Conservation (phyloP, 2,113 vertebrate genomes). For the Malurus melanocephalus region DNA sequence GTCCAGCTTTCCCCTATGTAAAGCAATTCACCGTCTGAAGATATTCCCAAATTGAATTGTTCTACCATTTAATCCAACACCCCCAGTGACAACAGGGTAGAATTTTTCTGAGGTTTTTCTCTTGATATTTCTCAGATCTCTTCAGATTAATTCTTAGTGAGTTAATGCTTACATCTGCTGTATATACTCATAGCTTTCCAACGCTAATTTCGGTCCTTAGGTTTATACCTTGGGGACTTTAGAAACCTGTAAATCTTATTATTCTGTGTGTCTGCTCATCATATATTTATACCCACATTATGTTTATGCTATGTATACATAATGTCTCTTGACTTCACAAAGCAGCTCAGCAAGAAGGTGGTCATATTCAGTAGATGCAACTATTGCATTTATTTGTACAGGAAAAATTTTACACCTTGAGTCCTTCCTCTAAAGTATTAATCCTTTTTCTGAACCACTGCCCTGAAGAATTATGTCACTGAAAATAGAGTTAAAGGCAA, state of each 20-base stretch:
- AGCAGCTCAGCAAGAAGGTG: background rate
- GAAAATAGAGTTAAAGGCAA: background rate
- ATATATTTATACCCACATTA: background rate
- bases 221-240: background rate
- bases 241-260: background rate
- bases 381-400: background rate
- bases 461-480: constrained; percentile 2
- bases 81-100: background rate
- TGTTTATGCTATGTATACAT: background rate
- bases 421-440: background rate
- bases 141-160: background rate
- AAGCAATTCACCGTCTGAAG: background rate
- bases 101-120: background rate
- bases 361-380: background rate
- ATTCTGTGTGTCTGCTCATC: background rate
- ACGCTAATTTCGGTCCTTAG: background rate
- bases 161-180: background rate
- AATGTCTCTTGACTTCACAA: background rate
- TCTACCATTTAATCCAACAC: background rate
- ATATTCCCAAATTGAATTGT: background rate
- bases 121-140: background rate
- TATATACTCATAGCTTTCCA: background rate
- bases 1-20: background rate
- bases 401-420: background rate
- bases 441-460: background rate